Percentiles rank a stretch among this genome's conserved stretches.
phyloP scores from a whole-genome alignment of 2,113 vertebrate genomes.

The Oreochromis tanganicae region DNA sequence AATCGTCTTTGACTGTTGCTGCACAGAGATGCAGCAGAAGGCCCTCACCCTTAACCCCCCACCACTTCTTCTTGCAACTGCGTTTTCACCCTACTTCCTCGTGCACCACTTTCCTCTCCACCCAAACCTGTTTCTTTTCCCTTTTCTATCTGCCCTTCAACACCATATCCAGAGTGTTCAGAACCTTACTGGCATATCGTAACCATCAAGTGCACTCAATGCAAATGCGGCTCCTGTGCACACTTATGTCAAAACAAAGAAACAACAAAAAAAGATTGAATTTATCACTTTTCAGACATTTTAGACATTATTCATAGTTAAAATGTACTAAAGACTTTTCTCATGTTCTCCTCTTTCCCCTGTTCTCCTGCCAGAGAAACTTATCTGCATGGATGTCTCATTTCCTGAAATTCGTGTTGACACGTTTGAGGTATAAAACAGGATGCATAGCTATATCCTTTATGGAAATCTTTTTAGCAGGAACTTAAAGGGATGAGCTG shows the following conservation, averaged over 20 bases:
- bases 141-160: background rate
- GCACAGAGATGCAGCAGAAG: constrained; percentile 18
- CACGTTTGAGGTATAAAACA: rapidly evolving
- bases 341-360: background rate
- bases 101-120: background rate
- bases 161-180: background rate
- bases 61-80: background rate
- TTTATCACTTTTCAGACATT: background rate
- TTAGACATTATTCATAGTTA: background rate
- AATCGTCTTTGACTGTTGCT: constrained; percentile 62
- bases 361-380: background rate
- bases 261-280: background rate
- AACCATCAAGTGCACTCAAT: background rate
- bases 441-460: background rate
- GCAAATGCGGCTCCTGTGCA: background rate
- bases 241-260: background rate
- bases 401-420: background rate
- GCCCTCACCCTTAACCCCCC: background rate
- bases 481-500: background rate
- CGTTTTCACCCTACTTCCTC: background rate
- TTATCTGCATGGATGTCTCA: background rate
- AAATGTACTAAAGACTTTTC: background rate
- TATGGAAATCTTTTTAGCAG: background rate
- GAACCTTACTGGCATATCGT: background rate
- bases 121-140: background rate